These are phyloP conservation scores for Terrapene triunguis DNA, from an alignment of 2,113 vertebrate genomes.

Conservation along the genomic window DNA sequence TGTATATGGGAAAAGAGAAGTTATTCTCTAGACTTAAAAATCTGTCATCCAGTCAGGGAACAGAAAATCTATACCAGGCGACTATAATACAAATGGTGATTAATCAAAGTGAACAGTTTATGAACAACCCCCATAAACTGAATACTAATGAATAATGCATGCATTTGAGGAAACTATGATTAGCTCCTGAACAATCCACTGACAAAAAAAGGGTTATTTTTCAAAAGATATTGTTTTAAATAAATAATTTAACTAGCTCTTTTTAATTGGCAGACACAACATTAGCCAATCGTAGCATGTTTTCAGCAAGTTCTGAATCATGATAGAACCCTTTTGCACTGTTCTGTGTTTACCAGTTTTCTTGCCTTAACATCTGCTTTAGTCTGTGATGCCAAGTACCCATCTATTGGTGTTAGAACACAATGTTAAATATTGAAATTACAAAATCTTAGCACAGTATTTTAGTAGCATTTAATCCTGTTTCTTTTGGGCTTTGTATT, in stretches of 20 bases:
- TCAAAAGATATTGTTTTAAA: slow-evolving; percentile 42
- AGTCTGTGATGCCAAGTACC: slow-evolving; percentile 1
- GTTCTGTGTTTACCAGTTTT: slow-evolving; percentile 38
- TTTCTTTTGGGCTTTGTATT: not conserved
- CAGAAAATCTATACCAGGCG: not conserved
- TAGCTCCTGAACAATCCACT: slow-evolving; percentile 28
- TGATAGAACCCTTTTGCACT: slow-evolving; percentile 33
- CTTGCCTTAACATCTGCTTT: slow-evolving; percentile 49
- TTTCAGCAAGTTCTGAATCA: slow-evolving; percentile 28
- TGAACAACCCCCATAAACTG: not conserved
- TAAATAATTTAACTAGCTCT: slow-evolving; percentile 45
- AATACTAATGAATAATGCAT: not conserved
- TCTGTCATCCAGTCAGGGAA: not conserved
- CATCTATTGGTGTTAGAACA: not conserved
- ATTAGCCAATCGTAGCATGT: slow-evolving; percentile 16
- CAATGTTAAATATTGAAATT: slow-evolving; percentile 15
- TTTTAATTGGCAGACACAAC: slow-evolving; percentile 61
- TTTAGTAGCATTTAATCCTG: not conserved
- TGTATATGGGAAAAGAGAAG: not conserved
- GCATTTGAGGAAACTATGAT: not conserved
- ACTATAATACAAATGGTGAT: not conserved
- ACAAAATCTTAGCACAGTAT: not conserved
- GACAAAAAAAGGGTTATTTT: slow-evolving; percentile 41
- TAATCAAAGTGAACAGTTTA: not conserved
- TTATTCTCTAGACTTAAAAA: not conserved